Base-by-base conservation (phyloP, 2,888 invertebrate genomes). In the Bellardia pandia region DNA sequence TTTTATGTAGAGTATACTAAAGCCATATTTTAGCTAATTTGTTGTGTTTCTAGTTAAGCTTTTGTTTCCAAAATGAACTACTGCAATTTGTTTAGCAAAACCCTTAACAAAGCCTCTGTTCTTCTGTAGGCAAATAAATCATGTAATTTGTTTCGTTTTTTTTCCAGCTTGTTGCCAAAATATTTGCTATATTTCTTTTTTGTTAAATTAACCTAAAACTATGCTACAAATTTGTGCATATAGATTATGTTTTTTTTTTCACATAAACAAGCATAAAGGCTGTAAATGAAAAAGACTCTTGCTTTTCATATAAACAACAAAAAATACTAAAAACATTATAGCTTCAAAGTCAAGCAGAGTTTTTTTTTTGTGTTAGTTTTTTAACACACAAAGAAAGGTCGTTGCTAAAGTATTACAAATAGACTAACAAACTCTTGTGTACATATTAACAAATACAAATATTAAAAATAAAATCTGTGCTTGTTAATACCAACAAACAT, bases 311-410 rank as follows among this genome's bases (percentile, higher is more conserved):
- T 4, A 23, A 58, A 11, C 9, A 11, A 58, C 30, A n/a, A n/a
- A 13, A n/a, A 51, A 51, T 6, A 37, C 37, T 37, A 37, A 37
- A 37, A 37, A 37, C 6, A 37, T 1, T 45, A 68, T 14, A 16
- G 51, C 51, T 8, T 71, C 53, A 71, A 71, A 71, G 71, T 53
- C 71, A 71, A 71, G 37, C n/a, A n/a, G 6, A 13, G 23, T 23
- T 23, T 23, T 37, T 53, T 37, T 53, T 48, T 48, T 23, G 16
- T 56, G 16, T 72, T 16, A 56, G 30, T 8, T 45, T 13, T 23
- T 23, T 45, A 14, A 11, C 8, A 23, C 16, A 42, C 9, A 45
- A 66, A 66, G 6, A 16, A 45, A 66, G 45, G 45, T 42, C 66
- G 45, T 66, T 66, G 66, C 45, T 42, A 45, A 45, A 66, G 13